Conservation (phyloP, 2,888 invertebrate genomes). For the Elmis aenea region DNA sequence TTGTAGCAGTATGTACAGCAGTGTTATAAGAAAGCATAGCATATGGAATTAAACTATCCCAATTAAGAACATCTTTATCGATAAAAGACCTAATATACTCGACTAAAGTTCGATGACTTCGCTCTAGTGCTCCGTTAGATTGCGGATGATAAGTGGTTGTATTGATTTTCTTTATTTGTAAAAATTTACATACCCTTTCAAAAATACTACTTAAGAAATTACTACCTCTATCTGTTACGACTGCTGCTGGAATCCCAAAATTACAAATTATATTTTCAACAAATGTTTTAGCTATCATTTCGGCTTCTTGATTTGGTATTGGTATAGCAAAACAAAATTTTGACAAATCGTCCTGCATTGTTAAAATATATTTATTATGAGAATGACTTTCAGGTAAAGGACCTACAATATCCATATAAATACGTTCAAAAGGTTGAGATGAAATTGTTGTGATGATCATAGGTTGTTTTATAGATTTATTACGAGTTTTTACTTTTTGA, state of each 20-base stretch:
- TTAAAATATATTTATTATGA: conserved; percentile 29
- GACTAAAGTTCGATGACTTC: conserved; percentile 29
- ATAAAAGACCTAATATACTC: conserved; percentile 32
- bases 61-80: conserved; percentile 21
- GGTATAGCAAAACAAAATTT: conserved; percentile 32
- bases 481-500: conserved; percentile 27
- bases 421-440: conserved; percentile 29
- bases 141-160: conserved; percentile 30
- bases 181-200: conserved; percentile 17
- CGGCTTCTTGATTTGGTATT: conserved; percentile 31
- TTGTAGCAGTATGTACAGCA: conserved; percentile 28
- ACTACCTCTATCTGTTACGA: conserved; percentile 20
- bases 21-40: conserved; percentile 29
- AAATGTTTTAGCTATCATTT: neutral
- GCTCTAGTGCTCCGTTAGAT: conserved; percentile 30
- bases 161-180: conserved; percentile 28
- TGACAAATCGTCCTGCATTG: conserved; percentile 34
- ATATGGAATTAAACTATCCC: conserved; percentile 14
- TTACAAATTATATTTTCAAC: conserved; percentile 5
- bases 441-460: conserved; percentile 35
- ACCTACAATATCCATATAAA: conserved; percentile 32
- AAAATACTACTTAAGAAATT: conserved; percentile 21
- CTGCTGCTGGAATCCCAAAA: conserved; percentile 14
- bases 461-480: conserved; percentile 25
- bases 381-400: conserved; percentile 27